Evolutionary conservation across 2,113 vertebrate species (phyloP), one percentile per base, ranked within the genome.

Genomic region (Sinocyclocheilus maitianheensis): DNA sequence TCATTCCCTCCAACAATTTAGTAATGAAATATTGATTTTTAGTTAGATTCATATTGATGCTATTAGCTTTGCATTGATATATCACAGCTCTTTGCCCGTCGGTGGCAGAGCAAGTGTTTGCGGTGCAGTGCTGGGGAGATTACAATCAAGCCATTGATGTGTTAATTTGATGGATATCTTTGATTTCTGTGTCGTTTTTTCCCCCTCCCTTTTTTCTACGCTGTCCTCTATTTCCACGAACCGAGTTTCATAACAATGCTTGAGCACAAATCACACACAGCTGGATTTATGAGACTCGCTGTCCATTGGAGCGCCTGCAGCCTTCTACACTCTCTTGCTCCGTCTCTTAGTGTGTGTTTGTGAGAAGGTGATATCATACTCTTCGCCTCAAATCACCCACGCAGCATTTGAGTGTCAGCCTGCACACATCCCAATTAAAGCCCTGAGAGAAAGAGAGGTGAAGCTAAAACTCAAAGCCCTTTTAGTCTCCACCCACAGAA

Each of bases 11-110:
- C 97, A 98, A 99, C 98, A 99, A 99, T 99, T 99, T 99, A 97
- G 97, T 99, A 99, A 99, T 99, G 97, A 99, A 99, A 98, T 98
- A 99, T 99, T 97, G 98, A 99, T 99, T 99, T 99, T 99, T 98
- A 98, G 97, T 99, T 99, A 98, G 97, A 99, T 99, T 98, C 97
- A 99, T 99, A 99, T 99, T 98, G 98, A 98, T 99, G 98, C 97
- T 98, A 99, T 99, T 99, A 99, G 97, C 98, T 99, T 99, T 97
- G 97, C 97, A 97, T 98, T 98, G 98, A 99, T 98, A 97, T 98
- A 99, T 99, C 97, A 98, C 95, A 94, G 94, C 84, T 92, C 95
- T 65, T 93, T 94, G 95, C 94, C 96, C 95, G 94, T 95, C 95
- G 93, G 94, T 87, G 86, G 86, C 94, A 93, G 94, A 94, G 95